A percentile compares a stretch with the other conserved stretches of the same genome.
Evolutionary conservation across 2,797 vertebrate species (phyloP).

Genomic region (Cynodonichthys magdalenae): DNA sequence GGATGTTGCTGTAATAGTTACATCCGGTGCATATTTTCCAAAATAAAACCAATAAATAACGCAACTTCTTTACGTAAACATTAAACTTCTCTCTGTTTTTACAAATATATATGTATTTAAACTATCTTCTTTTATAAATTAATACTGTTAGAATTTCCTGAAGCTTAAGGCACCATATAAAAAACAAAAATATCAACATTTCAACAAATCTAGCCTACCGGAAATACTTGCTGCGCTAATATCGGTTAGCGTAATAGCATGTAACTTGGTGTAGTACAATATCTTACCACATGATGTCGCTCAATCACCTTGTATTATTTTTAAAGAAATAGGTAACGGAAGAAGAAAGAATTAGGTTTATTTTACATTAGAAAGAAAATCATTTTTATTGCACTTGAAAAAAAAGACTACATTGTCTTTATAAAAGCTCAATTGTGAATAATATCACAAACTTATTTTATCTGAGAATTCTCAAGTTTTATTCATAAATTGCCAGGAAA

Average conservation of each 20-base stretch:
- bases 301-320: neutral
- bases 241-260: neutral
- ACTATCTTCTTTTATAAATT: neutral
- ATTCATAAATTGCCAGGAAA: neutral
- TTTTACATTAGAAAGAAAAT: neutral
- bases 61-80: neutral
- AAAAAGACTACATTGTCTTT: neutral
- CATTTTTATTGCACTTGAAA: neutral
- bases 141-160: neutral
- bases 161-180: too few species aligned
- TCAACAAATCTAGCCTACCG: neutral
- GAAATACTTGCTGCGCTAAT: slow-evolving; percentile 3
- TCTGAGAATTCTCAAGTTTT: neutral
- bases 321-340: neutral
- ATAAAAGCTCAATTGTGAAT: neutral
- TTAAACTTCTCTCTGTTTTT: too few species aligned
- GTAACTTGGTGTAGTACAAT: slow-evolving; percentile 3
- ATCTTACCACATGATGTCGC: slow-evolving; percentile 42
- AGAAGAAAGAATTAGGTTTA: neutral
- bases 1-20: neutral
- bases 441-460: neutral
- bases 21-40: neutral
- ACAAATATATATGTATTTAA: too few species aligned
- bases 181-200: too few species aligned
- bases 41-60: neutral